Conservation (phyloP, 2,888 invertebrate genomes). For the Conistra vaccinii region DNA sequence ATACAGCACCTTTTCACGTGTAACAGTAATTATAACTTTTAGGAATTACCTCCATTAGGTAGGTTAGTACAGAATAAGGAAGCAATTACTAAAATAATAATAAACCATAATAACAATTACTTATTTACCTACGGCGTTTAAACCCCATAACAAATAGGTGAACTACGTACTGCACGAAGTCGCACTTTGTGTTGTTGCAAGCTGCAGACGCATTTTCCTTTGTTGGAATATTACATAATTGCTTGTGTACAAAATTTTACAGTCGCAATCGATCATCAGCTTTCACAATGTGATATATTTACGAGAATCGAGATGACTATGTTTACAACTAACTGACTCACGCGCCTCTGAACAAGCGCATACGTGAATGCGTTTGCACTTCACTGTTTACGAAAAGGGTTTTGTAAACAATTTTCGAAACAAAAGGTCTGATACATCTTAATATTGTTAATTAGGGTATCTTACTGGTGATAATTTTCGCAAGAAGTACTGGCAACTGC, state of each 20-base stretch:
- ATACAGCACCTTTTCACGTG: not conserved
- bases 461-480: constrained; percentile 30
- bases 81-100: constrained; percentile 5
- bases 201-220: constrained; percentile 25
- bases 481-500: constrained; percentile 14
- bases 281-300: constrained; percentile 39
- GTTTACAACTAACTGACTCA: constrained; percentile 52
- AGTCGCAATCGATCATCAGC: constrained; percentile 30
- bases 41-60: not conserved
- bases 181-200: no score
- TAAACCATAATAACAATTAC: not conserved
- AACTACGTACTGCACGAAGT: not conserved
- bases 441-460: constrained; percentile 28
- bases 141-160: constrained; percentile 15
- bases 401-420: constrained; percentile 38
- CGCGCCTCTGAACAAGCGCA: constrained; percentile 16
- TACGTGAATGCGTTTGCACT: constrained; percentile 13
- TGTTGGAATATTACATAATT: constrained; percentile 1
- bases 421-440: constrained; percentile 40
- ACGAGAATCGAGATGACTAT: constrained; percentile 24
- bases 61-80: not conserved
- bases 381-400: constrained; percentile 35
- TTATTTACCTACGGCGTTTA: constrained; percentile 7
- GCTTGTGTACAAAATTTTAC: not conserved
- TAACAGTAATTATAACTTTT: not conserved